These are phyloP conservation scores for Morinoia aosen DNA, from an alignment of 2,888 invertebrate species.

Conservation along the genomic window DNA sequence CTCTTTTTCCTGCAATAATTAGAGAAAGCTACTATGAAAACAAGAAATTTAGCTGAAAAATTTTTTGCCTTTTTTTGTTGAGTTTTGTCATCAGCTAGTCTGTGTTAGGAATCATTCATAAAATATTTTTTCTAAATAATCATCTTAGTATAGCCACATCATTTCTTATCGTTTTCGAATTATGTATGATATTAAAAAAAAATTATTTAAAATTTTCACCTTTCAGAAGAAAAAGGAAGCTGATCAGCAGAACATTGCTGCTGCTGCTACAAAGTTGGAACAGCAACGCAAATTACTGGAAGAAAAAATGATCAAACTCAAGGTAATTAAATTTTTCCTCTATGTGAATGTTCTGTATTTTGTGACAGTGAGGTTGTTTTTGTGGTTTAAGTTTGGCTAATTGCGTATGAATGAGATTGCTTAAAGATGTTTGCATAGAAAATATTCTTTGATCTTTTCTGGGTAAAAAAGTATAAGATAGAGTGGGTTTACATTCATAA, in stretches of 20 bases:
- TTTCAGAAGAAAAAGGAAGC: slow-evolving; percentile 1
- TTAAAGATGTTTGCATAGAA: too few relatives aligned
- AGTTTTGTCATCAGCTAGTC: too few relatives aligned
- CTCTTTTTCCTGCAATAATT: too few relatives aligned
- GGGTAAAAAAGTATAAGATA: too few relatives aligned
- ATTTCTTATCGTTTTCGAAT: neutral
- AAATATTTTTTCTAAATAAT: too few relatives aligned
- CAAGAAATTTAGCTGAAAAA: too few relatives aligned
- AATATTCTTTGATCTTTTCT: too few relatives aligned
- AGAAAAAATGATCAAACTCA: neutral
- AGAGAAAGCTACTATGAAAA: too few relatives aligned
- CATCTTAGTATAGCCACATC: neutral
- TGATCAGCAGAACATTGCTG: neutral
- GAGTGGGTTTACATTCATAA: too few relatives aligned
- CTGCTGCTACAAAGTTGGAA: neutral
- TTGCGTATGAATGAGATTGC: too few relatives aligned
- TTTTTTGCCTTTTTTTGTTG: too few relatives aligned
- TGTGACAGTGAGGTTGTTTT: neutral
- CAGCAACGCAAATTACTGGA: neutral
- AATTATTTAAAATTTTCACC: neutral
- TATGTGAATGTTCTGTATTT: neutral
- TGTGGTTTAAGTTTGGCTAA: neutral
- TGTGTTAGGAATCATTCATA: too few relatives aligned
- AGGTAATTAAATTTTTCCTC: neutral
- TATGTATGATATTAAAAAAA: neutral